Conservation (phyloP, 1,140 invertebrate species). For the Scaptomyza graminum region DNA sequence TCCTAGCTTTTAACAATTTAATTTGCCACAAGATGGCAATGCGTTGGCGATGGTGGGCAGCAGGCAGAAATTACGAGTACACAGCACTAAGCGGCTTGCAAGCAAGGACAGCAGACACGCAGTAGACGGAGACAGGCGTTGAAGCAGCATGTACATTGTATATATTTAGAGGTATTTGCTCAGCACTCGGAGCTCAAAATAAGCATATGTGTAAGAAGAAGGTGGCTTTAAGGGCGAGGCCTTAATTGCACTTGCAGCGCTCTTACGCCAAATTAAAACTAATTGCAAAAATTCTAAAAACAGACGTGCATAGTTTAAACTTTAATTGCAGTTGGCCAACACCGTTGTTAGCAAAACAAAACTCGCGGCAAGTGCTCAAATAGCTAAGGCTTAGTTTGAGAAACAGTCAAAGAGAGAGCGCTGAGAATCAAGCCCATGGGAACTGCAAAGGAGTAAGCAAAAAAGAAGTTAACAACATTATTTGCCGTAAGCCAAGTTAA, state of each 20-base stretch:
- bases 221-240: slow-evolving; percentile 8
- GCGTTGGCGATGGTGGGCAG: slow-evolving; percentile 49
- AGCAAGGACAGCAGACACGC: slow-evolving; percentile 38
- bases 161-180: slow-evolving; percentile 56
- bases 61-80: slow-evolving; percentile 48
- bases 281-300: slow-evolving; percentile 38
- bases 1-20: slow-evolving; percentile 64
- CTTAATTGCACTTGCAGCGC: slow-evolving; percentile 66
- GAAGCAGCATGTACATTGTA: slow-evolving; percentile 63
- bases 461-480: slow-evolving; percentile 79
- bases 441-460: slow-evolving; percentile 41
- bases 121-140: slow-evolving; percentile 19
- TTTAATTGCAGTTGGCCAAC: slow-evolving; percentile 64
- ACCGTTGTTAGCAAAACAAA: slow-evolving; percentile 65
- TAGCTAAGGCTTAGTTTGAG: slow-evolving; percentile 16
- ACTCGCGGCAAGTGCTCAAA: slow-evolving; percentile 20
- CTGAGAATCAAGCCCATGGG: slow-evolving; percentile 61
- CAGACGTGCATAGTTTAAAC: slow-evolving; percentile 32
- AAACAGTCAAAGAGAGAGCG: background rate
- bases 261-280: slow-evolving; percentile 74
- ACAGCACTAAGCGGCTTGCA: slow-evolving; percentile 53
- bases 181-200: slow-evolving; percentile 57
- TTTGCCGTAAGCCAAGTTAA: slow-evolving; percentile 51
- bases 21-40: slow-evolving; percentile 60
- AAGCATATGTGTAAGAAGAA: slow-evolving; percentile 50